Percentiles rank a stretch among this genome's conserved stretches.
phyloP scores from a whole-genome alignment of 2,888 invertebrate genomes.

The Desoria tigrina region DNA sequence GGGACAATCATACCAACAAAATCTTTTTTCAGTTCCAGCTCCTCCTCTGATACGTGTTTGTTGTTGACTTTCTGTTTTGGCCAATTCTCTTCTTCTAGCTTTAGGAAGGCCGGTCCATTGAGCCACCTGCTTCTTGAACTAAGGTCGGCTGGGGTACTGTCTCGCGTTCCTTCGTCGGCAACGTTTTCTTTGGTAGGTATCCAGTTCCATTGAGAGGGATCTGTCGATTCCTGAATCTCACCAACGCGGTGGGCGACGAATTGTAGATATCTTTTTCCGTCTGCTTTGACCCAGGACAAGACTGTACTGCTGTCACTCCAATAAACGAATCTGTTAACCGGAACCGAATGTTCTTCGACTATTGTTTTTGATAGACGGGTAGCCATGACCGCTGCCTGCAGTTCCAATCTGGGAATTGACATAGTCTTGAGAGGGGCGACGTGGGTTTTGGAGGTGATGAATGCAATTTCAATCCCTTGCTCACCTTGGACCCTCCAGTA shows the following conservation, averaged over 20 bases:
- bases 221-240: slow-evolving; percentile 37
- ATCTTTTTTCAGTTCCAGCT: not conserved
- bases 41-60: too few relatives aligned
- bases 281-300: slow-evolving; percentile 42
- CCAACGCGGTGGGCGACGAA: slow-evolving; percentile 44
- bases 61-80: slow-evolving; percentile 25
- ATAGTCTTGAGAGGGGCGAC: slow-evolving; percentile 40
- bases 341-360: not conserved
- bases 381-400: slow-evolving; percentile 48
- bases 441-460: slow-evolving; percentile 40
- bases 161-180: slow-evolving; percentile 48
- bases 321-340: slow-evolving; percentile 5
- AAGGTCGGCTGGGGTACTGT: slow-evolving; percentile 7
- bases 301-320: slow-evolving; percentile 43
- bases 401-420: slow-evolving; percentile 46
- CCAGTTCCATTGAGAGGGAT: slow-evolving; percentile 41
- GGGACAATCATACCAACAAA: not conserved
- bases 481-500: slow-evolving; percentile 31
- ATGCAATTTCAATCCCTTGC: slow-evolving; percentile 5
- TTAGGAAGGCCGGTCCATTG: slow-evolving; percentile 47
- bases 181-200: slow-evolving; percentile 45
- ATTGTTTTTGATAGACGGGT: slow-evolving; percentile 14
- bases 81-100: slow-evolving; percentile 29
- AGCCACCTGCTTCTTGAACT: slow-evolving; percentile 39
- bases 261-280: slow-evolving; percentile 25